phyloP scores from a whole-genome alignment of 2,113 vertebrate genomes.

The Todiramphus saurophagus region DNA sequence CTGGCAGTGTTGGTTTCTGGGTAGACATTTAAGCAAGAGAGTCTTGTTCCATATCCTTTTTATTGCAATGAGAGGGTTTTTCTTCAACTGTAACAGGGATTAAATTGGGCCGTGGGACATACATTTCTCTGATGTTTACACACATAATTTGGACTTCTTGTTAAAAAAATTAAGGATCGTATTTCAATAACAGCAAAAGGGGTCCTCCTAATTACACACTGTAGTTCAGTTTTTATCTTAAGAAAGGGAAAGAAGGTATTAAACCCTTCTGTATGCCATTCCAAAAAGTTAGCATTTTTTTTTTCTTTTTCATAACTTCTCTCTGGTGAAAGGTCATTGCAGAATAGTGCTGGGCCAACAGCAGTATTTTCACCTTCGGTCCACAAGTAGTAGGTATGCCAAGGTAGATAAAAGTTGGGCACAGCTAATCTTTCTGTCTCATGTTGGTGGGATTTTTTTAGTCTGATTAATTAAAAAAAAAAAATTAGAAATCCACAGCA shows the following conservation, averaged over 20 bases:
- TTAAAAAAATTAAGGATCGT: neutral
- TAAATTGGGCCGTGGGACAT: neutral
- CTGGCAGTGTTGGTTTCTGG: neutral
- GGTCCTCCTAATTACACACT: neutral
- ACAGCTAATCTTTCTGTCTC: neutral
- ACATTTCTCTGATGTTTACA: neutral
- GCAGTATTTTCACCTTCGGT: neutral
- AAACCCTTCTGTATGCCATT: neutral
- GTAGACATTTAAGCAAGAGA: neutral
- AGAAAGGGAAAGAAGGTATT: neutral
- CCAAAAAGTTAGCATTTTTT: neutral
- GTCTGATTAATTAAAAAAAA: constrained; percentile 28
- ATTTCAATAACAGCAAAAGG: neutral
- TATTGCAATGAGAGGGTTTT: neutral
- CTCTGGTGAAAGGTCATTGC: constrained; percentile 13
- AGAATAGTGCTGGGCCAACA: neutral
- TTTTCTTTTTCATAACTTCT: neutral
- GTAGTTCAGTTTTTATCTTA: neutral
- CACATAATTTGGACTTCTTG: neutral
- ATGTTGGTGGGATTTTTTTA: neutral
- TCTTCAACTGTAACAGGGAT: neutral
- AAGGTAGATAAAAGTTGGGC: constrained; percentile 5
- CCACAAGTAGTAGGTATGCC: neutral
- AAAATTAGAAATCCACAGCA: constrained; percentile 12
- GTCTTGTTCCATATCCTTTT: neutral